Percentiles rank a stretch among this genome's conserved stretches.
phyloP scores from a whole-genome alignment of 53 echinoderm and acorn worm genomes.

The Antedon mediterranea region DNA sequence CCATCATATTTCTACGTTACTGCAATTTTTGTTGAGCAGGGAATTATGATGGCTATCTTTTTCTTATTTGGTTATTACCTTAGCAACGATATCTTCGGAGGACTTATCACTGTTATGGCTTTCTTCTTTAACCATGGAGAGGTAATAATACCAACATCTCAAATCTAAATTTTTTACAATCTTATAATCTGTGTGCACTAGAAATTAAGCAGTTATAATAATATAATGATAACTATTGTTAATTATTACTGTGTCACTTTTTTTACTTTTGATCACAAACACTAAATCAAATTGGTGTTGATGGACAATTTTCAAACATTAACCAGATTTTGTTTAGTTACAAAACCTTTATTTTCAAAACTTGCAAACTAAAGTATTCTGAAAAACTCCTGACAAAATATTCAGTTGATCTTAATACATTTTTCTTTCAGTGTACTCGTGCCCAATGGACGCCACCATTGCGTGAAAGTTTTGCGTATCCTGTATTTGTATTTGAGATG shows the following conservation, averaged over 20 bases:
- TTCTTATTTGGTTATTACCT: slow-evolving; percentile 53
- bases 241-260: too few relatives aligned
- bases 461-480: slow-evolving; percentile 84
- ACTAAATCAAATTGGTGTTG: too few relatives aligned
- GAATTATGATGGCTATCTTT: slow-evolving; percentile 46
- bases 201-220: too few relatives aligned
- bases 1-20: slow-evolving; percentile 73
- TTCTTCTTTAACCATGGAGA: slow-evolving; percentile 96
- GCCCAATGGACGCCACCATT: slow-evolving; percentile 96
- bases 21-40: slow-evolving; percentile 60
- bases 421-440: slow-evolving; percentile 51
- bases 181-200: too few relatives aligned
- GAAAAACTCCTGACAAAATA: neutral
- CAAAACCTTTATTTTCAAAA: too few relatives aligned
- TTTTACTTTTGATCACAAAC: too few relatives aligned
- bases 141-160: slow-evolving; percentile 19
- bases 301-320: neutral
- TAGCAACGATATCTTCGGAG: slow-evolving; percentile 62
- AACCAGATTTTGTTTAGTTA: neutral
- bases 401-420: neutral
- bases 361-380: too few relatives aligned
- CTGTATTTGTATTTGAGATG: slow-evolving; percentile 74
- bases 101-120: slow-evolving; percentile 49
- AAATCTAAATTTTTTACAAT: too few relatives aligned
- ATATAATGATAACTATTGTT: too few relatives aligned